Conservation (phyloP, 2,113 vertebrate genomes). For the Ahaetulla prasina region DNA sequence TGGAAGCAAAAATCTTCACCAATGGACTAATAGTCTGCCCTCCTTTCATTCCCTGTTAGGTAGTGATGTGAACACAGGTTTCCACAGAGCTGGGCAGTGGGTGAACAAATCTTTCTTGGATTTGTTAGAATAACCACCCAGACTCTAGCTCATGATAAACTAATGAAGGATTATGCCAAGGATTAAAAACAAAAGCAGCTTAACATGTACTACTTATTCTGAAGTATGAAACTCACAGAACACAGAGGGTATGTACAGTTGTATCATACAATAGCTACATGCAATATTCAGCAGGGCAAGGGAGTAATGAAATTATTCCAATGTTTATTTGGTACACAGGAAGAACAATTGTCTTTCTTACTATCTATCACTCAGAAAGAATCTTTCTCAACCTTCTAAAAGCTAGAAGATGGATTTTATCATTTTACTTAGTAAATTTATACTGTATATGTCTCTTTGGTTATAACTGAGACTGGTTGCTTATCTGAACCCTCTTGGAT, state of each 20-base stretch:
- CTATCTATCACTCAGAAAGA: background rate
- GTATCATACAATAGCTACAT: background rate
- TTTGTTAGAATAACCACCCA: background rate
- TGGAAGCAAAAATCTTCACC: background rate
- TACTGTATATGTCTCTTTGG: background rate
- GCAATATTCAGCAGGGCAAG: background rate
- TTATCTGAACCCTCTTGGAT: background rate
- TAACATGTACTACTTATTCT: background rate
- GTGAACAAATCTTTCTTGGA: background rate
- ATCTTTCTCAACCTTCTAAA: background rate
- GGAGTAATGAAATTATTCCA: background rate
- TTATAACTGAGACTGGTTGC: background rate
- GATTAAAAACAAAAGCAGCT: background rate
- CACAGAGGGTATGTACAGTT: background rate
- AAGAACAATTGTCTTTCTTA: background rate
- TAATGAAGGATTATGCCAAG: background rate
- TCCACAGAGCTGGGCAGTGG: background rate
- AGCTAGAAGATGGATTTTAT: background rate
- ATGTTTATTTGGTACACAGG: background rate
- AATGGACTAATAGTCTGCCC: background rate
- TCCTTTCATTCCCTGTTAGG: background rate
- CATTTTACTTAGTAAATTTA: background rate
- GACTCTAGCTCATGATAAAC: background rate
- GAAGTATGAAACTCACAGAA: background rate
- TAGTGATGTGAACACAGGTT: background rate